Conservation (phyloP, 2,888 invertebrate genomes). For the Icerya purchasi region DNA sequence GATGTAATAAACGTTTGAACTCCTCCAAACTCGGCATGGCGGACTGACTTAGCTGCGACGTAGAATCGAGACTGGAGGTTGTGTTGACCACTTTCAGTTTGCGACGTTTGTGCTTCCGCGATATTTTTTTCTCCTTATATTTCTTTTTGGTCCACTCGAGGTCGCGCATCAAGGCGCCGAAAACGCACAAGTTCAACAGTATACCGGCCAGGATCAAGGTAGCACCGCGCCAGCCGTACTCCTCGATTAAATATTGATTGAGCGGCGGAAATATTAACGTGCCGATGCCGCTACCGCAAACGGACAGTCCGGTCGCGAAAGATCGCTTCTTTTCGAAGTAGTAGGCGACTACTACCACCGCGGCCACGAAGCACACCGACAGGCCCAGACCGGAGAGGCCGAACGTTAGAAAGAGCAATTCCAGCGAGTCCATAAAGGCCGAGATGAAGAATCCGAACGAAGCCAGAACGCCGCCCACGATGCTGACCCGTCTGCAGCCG, state of each 20-base stretch:
- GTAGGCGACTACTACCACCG: constrained; percentile 73
- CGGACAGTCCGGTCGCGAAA: constrained; percentile 65
- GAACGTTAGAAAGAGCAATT: constrained; percentile 56
- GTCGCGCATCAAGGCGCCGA: constrained; percentile 61
- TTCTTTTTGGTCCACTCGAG: constrained; percentile 36
- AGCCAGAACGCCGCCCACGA: constrained; percentile 53
- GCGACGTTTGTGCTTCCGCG: constrained; percentile 38
- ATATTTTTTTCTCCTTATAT: constrained; percentile 29
- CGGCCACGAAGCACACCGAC: constrained; percentile 70
- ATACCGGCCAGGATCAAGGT: constrained; percentile 59
- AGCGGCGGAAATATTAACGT: constrained; percentile 70
- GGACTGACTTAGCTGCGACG: constrained; percentile 34
- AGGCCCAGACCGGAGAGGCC: constrained; percentile 68
- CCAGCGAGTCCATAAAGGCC: constrained; percentile 51
- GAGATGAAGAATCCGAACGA: constrained; percentile 55
- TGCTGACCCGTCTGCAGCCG: constrained; percentile 57
- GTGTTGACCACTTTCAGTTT: constrained; percentile 28
- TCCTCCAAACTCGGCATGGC: constrained; percentile 19
- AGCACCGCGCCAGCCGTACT: constrained; percentile 66
- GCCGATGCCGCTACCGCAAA: constrained; percentile 71
- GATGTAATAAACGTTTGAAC: constrained; percentile 19
- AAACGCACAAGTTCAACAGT: constrained; percentile 59
- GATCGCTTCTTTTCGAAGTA: constrained; percentile 69
- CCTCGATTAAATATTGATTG: constrained; percentile 45
- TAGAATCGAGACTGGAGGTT: constrained; percentile 45